Evolutionary conservation across 2,113 vertebrate genomes (phyloP), one percentile per base, ranked within the genome.

Genomic region (Potamarius usumacintae): DNA sequence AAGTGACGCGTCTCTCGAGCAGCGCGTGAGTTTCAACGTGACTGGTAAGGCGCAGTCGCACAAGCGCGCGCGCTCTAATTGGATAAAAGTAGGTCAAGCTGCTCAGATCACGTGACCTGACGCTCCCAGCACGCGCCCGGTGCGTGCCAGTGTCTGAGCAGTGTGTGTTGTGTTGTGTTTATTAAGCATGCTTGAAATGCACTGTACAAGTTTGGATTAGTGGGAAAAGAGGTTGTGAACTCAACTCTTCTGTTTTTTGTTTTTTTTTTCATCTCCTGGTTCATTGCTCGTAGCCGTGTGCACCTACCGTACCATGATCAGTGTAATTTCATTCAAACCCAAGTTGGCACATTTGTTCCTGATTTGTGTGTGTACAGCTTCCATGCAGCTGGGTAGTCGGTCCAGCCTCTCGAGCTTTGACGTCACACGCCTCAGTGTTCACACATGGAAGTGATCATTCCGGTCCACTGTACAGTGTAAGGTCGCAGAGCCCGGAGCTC

Each of bases 371-470:
- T 85, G 57, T 50, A 18, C 60, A 57, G 34, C 60, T 86, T 79
- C 62, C 25, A 57, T 67, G 77, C 85, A 80, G 76, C 77, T 67
- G 17, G 62, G 58, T 63, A 69, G 42, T 27, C 30, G 60, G 82
- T 80, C 85, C 88, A 67, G 86, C 88, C 90, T 89, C 82, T 80
- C 60, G 48, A 34, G 72, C 57, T 90, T 76, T 94, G 93, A 95
- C 94, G 95, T 95, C 94, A 94, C 90, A 77, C 71, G 55, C 86
- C 87, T 92, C 87, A 48, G 89, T 82, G 81, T 86, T 93, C 88
- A 95, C 96, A 96, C 96, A 95, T 96, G 96, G 95, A 93, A 86
- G 90, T 87, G 93, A 88, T 87, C 93, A 90, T 82, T 67, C 53
- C 67, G 63, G 34, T 63, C 60, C 88, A 86, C 76, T 78, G 80